These are phyloP conservation scores for Belonocnema kinseyi DNA, from an alignment of 1,140 invertebrate species.

Conservation along the genomic window DNA sequence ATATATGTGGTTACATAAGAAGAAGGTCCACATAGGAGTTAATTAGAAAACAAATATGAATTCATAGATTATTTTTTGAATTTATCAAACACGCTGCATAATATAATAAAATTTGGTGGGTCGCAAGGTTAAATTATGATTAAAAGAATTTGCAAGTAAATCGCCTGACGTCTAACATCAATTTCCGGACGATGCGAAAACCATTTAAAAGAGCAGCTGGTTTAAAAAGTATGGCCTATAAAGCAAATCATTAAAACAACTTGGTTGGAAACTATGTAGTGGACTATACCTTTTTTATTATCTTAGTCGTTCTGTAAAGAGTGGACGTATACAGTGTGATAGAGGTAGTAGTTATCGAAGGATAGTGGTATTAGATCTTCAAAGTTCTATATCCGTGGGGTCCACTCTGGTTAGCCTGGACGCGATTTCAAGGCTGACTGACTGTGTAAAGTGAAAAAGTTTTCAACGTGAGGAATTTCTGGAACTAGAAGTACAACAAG, in stretches of 20 bases:
- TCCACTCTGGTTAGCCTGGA: constrained; percentile 44
- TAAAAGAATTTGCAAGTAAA: too few relatives aligned
- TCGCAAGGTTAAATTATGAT: too few relatives aligned
- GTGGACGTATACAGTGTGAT: constrained; percentile 5
- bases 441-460: constrained; percentile 69
- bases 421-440: constrained; percentile 70
- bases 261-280: neutral
- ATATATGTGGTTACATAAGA: too few relatives aligned
- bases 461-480: constrained; percentile 43
- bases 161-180: too few relatives aligned
- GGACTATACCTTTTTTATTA: constrained; percentile 17
- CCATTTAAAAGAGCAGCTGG: neutral
- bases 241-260: constrained; percentile 12
- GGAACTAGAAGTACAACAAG: constrained; percentile 38
- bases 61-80: too few relatives aligned
- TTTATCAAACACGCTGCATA: too few relatives aligned
- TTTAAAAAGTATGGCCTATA: neutral
- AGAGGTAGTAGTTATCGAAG: constrained; percentile 33
- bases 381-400: constrained; percentile 32
- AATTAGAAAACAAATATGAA: too few relatives aligned
- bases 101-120: too few relatives aligned
- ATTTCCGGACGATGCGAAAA: too few relatives aligned
- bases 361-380: constrained; percentile 41
- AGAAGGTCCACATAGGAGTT: too few relatives aligned
- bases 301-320: constrained; percentile 1